Evolutionary conservation across 2,888 invertebrate species (phyloP).

Genomic region (Drosophila niveifrons): DNA sequence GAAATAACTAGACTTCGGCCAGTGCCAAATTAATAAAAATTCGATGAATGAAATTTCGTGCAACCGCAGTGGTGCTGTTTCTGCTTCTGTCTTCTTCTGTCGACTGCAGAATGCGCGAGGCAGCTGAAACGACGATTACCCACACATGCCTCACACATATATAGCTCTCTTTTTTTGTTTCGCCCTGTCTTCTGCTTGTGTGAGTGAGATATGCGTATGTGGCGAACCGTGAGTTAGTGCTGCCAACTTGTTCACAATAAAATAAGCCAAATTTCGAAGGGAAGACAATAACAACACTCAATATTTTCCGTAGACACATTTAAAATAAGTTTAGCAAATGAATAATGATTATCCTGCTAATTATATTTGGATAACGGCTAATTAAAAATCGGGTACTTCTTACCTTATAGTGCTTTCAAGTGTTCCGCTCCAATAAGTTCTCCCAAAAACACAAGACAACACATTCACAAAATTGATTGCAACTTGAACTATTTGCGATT

Average conservation of each 20-base stretch:
- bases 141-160: constrained; percentile 47
- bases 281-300: constrained; percentile 21
- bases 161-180: constrained; percentile 69
- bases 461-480: constrained; percentile 22
- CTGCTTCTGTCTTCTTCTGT: constrained; percentile 82
- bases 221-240: constrained; percentile 29
- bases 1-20: constrained; percentile 83
- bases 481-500: constrained; percentile 25
- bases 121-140: constrained; percentile 65
- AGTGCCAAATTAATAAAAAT: constrained; percentile 72
- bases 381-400: not conserved
- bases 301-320: not conserved
- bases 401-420: constrained; percentile 27
- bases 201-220: constrained; percentile 79
- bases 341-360: not conserved
- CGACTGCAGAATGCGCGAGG: constrained; percentile 76
- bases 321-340: not conserved
- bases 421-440: not conserved
- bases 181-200: constrained; percentile 52
- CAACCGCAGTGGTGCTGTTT: constrained; percentile 52
- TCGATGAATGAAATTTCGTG: constrained; percentile 74
- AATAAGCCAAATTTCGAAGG: constrained; percentile 37
- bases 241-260: constrained; percentile 56
- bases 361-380: not conserved
- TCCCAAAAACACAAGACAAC: constrained; percentile 18